Conservation (phyloP, 2,113 vertebrate genomes). For the Antigone vipio region DNA sequence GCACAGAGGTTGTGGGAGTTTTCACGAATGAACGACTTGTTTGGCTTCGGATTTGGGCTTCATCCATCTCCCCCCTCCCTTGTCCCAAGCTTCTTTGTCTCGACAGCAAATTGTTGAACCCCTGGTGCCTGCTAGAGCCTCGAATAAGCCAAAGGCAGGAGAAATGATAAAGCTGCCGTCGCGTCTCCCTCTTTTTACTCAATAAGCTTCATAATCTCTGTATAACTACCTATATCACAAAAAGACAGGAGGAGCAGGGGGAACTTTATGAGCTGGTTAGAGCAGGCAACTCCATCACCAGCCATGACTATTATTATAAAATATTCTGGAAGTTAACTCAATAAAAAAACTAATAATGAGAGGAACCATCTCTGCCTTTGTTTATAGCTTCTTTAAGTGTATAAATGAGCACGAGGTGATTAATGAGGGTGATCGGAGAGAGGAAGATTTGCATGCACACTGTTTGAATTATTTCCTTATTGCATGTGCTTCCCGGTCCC, state of each 20-base stretch:
- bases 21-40: neutral
- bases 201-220: constrained; percentile 8
- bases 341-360: constrained; percentile 60
- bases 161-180: neutral
- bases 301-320: constrained; percentile 43
- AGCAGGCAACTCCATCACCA: constrained; percentile 45
- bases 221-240: neutral
- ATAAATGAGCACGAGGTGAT: constrained; percentile 55
- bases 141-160: neutral
- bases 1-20: neutral
- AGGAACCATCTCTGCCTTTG: constrained; percentile 36
- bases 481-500: constrained; percentile 37
- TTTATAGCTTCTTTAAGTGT: constrained; percentile 59
- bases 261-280: constrained; percentile 35
- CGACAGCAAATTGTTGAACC: neutral
- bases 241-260: constrained; percentile 10
- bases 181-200: neutral
- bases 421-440: constrained; percentile 42
- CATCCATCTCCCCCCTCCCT: neutral
- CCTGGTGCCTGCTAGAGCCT: neutral
- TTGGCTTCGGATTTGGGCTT: neutral
- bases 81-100: neutral
- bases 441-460: constrained; percentile 18
- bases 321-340: constrained; percentile 61
- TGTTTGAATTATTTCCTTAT: constrained; percentile 43